Evolutionary conservation across 2,888 invertebrate species (phyloP), one percentile per base, ranked within the genome.

Genomic region (Orchesella flavescens): DNA sequence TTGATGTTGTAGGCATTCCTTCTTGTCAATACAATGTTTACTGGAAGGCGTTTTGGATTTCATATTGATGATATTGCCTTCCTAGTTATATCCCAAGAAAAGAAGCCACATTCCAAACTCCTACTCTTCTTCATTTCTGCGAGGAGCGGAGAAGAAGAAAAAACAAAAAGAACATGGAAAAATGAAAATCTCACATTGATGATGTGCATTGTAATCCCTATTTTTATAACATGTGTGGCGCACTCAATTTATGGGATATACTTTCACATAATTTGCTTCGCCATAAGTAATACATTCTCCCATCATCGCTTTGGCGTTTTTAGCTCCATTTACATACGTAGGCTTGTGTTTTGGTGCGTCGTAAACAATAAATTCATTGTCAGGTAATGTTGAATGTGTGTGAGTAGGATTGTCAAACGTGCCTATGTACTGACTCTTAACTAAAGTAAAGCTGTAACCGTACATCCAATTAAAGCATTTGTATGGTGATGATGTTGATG

Each of bases 341-440:
- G 82, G 82, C 65, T 82, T 74, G 69, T 53, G 21, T 72, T 82
- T 76, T 82, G 82, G 82, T 55, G 76, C 61, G 82, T 72, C 44
- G 76, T 76, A 82, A 72, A 82, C 82, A 82, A 82, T 82, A 82
- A 82, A 82, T 82, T 76, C 66, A 76, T 72, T 72, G 63, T 65
- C 55, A 53, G 71, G 72, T 43, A 63, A 65, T 61, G 49, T 66
- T 34, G 24, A 57, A 57, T 24, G 57, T 19, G 73, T 68, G 63
- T 69, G 81, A 81, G 81, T 81, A 75, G 81, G 81, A 81, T 69
- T 81, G 74, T 75, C 75, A 81, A 81, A 81, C 75, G 75, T 75
- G 59, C 75, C 75, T 75, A 75, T 69, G 69, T 43, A n/a, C n/a
- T n/a, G n/a, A n/a, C n/a, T n/a, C n/a, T n/a, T n/a, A n/a, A n/a